Conservation (phyloP, 2,888 invertebrate genomes). For the Arrhopalites spinosus region DNA sequence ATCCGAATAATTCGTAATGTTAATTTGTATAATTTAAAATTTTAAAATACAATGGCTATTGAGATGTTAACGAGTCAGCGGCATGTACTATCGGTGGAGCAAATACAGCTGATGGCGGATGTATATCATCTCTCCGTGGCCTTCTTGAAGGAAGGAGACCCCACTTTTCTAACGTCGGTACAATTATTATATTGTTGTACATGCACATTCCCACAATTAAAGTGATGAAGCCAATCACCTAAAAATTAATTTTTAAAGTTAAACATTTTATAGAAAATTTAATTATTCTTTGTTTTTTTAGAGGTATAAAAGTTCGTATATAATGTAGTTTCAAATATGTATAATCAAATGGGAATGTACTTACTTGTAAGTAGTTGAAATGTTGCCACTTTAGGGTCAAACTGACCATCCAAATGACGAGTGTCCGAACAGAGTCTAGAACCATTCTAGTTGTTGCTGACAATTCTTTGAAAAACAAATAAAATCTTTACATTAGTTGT, state of each 20-base stretch:
- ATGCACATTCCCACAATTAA: constrained; percentile 80
- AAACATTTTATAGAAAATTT: too few species aligned
- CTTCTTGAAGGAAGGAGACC: constrained; percentile 47
- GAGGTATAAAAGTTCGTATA: too few species aligned
- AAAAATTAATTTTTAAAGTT: too few species aligned
- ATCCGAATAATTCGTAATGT: too few species aligned
- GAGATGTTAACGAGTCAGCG: constrained; percentile 13
- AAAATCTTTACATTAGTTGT: too few species aligned
- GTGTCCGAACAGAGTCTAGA: constrained; percentile 82
- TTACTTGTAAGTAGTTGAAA: constrained; percentile 75
- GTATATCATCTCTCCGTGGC: constrained; percentile 36
- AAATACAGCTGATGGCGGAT: constrained; percentile 49
- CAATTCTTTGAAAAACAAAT: constrained; percentile 71
- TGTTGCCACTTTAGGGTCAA: constrained; percentile 76
- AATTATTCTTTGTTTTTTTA: too few species aligned
- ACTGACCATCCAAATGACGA: constrained; percentile 87
- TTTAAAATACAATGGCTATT: background rate
- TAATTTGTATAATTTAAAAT: too few species aligned
- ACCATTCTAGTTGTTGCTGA: constrained; percentile 91
- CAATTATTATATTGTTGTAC: constrained; percentile 69
- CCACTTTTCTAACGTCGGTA: constrained; percentile 54
- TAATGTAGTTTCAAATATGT: too few species aligned
- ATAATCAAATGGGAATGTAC: too few species aligned
- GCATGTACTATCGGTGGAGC: constrained; percentile 38
- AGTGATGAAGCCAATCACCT: constrained; percentile 73